A percentile compares a stretch with the other conserved stretches of the same genome.
Conservation (phyloP, 2,888 invertebrate genomes). For the Furcula furcula region DNA sequence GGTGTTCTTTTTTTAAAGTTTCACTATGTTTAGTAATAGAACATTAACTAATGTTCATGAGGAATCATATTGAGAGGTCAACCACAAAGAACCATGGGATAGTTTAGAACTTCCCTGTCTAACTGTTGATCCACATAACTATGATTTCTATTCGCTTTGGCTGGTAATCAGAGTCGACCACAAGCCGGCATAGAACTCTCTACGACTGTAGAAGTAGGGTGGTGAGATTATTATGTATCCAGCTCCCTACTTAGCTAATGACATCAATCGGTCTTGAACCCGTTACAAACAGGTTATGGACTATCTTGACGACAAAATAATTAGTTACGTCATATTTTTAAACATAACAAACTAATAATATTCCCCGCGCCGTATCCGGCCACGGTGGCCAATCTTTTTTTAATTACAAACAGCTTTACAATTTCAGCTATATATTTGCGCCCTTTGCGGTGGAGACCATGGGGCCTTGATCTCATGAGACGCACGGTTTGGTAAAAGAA, state of each 20-base stretch:
- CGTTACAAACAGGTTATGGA: constrained; percentile 45
- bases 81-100: background rate
- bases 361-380: no score
- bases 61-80: no score
- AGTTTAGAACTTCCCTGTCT: constrained; percentile 24
- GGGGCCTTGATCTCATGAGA: no score
- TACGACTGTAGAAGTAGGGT: constrained; percentile 38
- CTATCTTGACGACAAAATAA: constrained; percentile 43
- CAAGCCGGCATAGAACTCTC: constrained; percentile 54
- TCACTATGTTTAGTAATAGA: no score
- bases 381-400: no score
- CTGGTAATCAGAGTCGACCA: constrained; percentile 66
- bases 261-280: constrained; percentile 45
- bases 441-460: no score
- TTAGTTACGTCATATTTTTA: constrained; percentile 45
- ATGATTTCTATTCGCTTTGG: constrained; percentile 51
- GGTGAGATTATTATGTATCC: constrained; percentile 48
- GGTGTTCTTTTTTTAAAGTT: no score
- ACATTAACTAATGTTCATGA: no score
- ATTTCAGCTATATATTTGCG: no score
- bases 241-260: constrained; percentile 49
- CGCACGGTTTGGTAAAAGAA: no score
- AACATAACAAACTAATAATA: no score
- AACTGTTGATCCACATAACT: constrained; percentile 40
- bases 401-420: no score